Percentiles rank a stretch among this genome's conserved stretches.
These are phyloP conservation scores for Grus americana DNA, from an alignment of 2,113 vertebrate genomes.

Conservation along the genomic window DNA sequence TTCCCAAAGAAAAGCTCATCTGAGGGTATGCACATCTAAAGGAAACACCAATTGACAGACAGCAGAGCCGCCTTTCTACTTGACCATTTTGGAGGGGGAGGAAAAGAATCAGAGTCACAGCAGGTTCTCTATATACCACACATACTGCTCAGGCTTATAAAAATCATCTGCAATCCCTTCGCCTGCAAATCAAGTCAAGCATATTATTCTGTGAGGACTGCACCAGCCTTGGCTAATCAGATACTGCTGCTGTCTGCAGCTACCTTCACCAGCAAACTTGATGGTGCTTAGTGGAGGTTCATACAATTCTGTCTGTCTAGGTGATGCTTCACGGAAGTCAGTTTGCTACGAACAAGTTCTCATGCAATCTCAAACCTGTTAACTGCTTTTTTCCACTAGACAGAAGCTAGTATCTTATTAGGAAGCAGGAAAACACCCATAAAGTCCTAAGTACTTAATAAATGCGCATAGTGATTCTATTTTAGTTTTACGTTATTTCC, in stretches of 20 bases:
- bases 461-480: not conserved
- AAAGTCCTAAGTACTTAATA: not conserved
- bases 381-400: not conserved
- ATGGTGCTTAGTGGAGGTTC: not conserved
- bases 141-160: not conserved
- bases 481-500: not conserved
- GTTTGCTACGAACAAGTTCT: not conserved
- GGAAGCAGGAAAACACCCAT: not conserved
- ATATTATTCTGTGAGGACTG: not conserved
- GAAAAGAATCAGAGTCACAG: not conserved
- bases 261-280: not conserved
- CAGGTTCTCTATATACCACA: not conserved
- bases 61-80: not conserved
- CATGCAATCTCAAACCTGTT: not conserved
- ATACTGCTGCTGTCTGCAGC: not conserved
- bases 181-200: not conserved
- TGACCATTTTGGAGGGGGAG: not conserved
- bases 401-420: not conserved
- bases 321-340: not conserved
- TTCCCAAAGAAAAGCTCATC: not conserved
- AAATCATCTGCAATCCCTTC: not conserved
- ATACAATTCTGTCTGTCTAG: not conserved
- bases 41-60: not conserved
- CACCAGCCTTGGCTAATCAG: not conserved
- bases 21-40: not conserved